Base-by-base conservation (phyloP, 2,113 vertebrate species). In the Agelaius tricolor region DNA sequence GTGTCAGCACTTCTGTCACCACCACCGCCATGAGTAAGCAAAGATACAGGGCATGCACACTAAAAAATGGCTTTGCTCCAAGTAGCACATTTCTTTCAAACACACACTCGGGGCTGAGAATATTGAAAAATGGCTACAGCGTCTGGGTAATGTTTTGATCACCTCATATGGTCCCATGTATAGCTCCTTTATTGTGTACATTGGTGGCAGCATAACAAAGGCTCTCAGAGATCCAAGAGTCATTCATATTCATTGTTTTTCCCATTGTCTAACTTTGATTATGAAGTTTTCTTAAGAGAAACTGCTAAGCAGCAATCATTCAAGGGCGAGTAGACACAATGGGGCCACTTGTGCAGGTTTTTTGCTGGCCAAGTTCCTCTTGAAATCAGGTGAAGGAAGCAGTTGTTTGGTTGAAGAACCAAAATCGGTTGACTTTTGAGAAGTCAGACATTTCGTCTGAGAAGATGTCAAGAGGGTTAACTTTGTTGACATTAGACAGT, bases 101-200 rank as follows among this genome's bases (percentile, higher is more conserved):
- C 83, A 92, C 93, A 90, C 73, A 83, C 92, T 97, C 59, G 11
- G n/a, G 58, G 55, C 69, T 92, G 84, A 97, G 92, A 89, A 94
- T 96, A 95, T 95, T 96, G 94, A 94, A 95, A 97, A 96, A 93
- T 11, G 41, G 71, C 76, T 93, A 93, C 79, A 87, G 90, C 81
- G 96, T 97, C 97, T 98, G 96, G 97, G 97, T 97, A 96, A 82
- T 94, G 91, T 98, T 98, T 94, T 96, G 91, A 78, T 97, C 96
- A 96, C 96, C 81, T 97, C 97, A 84, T 95, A 96, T 82, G 78
- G 92, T 94, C 90, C 89, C 84, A 65, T 84, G 31, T 68, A 90
- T 77, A 95, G 79, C 28, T 93, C 83, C 79, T 94, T 93, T 79
- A 57, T 72, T 95, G 88, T 93, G 69, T 93, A 90, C 78, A 84